Evolutionary conservation across 2,888 invertebrate genomes (phyloP).

Genomic region (Nycteola revayana): DNA sequence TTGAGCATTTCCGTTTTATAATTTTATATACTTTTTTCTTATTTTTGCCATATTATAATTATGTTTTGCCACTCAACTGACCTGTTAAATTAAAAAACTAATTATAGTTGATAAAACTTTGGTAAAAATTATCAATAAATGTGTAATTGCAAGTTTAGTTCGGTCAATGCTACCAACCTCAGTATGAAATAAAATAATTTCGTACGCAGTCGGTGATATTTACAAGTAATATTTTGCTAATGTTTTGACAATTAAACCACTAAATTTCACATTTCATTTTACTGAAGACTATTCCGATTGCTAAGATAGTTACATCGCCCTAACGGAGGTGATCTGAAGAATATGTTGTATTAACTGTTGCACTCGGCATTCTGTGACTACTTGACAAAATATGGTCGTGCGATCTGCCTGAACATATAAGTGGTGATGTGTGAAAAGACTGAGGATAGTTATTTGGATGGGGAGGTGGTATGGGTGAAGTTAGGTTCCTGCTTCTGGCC

Average conservation of each 20-base stretch:
- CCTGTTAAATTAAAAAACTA: too few species aligned
- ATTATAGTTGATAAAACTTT: too few species aligned
- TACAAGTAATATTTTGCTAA: constrained; percentile 76
- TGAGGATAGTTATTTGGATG: constrained; percentile 85
- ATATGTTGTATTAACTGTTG: constrained; percentile 60
- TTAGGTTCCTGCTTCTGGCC: constrained; percentile 93
- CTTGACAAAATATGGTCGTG: constrained; percentile 77
- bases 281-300: constrained; percentile 30
- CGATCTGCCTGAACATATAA: constrained; percentile 64
- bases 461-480: constrained; percentile 94
- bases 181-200: constrained; percentile 58
- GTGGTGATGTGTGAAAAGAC: constrained; percentile 87
- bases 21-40: constrained; percentile 18
- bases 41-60: too few species aligned
- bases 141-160: too few species aligned
- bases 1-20: constrained; percentile 47
- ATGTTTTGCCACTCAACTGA: too few species aligned
- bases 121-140: too few species aligned
- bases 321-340: constrained; percentile 34
- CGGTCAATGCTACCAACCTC: constrained; percentile 59
- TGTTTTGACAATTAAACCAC: constrained; percentile 69
- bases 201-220: constrained; percentile 80
- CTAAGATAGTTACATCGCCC: constrained; percentile 30
- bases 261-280: constrained; percentile 37
- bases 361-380: constrained; percentile 62